A percentile compares a stretch with the other conserved stretches of the same genome.
Evolutionary conservation across 2,797 vertebrate species (phyloP).

Genomic region (Centropyge bicolor): DNA sequence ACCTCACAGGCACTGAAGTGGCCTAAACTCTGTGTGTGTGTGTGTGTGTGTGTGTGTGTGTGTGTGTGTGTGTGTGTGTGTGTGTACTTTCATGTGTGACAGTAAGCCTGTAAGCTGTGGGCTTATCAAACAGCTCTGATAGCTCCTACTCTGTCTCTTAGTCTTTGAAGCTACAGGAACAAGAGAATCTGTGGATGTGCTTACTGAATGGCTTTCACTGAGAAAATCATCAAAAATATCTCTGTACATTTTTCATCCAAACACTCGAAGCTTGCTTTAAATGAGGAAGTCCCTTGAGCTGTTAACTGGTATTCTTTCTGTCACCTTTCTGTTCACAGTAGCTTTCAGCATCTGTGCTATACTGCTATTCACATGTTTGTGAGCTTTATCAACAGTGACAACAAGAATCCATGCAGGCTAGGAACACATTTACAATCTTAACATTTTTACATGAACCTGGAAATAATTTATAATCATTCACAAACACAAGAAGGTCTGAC

Average conservation of each 20-base stretch:
- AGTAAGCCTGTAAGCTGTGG: slow-evolving; percentile 72
- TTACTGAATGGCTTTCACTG: slow-evolving; percentile 34
- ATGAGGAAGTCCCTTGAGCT: slow-evolving; percentile 23
- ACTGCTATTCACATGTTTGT: not conserved
- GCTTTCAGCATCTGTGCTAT: not conserved
- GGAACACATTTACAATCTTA: too few species aligned
- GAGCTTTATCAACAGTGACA: not conserved
- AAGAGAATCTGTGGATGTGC: slow-evolving; percentile 51
- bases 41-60: slow-evolving; percentile 49
- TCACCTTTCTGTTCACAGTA: slow-evolving; percentile 9
- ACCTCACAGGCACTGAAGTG: slow-evolving; percentile 65
- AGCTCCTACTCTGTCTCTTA: slow-evolving; percentile 56
- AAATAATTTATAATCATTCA: too few species aligned
- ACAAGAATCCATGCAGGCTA: not conserved
- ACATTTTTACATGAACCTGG: too few species aligned
- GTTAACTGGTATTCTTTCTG: slow-evolving; percentile 19
- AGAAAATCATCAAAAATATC: slow-evolving; percentile 54
- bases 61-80: slow-evolving; percentile 28
- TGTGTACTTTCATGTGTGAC: slow-evolving; percentile 69
- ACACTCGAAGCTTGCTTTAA: slow-evolving; percentile 19
- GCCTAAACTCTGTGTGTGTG: slow-evolving; percentile 45
- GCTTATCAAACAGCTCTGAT: slow-evolving; percentile 73
- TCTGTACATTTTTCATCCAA: slow-evolving; percentile 36
- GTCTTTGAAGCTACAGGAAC: slow-evolving; percentile 71
- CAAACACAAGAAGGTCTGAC: too few species aligned